These are phyloP conservation scores for Tachina grossa DNA, from an alignment of 2,888 invertebrate genomes.

Conservation along the genomic window DNA sequence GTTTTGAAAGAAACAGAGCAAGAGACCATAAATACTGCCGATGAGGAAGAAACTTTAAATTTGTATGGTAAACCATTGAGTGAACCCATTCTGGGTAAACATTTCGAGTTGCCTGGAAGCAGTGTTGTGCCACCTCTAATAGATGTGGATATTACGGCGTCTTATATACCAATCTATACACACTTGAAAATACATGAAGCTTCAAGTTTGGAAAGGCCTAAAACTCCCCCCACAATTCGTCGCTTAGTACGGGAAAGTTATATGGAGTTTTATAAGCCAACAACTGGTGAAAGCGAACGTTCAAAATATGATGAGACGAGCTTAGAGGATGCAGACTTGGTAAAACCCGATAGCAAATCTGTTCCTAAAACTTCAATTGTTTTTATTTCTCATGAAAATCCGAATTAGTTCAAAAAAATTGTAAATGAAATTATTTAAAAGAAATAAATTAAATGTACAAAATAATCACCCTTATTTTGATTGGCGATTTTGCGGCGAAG, in stretches of 20 bases:
- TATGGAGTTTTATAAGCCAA: conserved; percentile 75
- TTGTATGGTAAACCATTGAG: conserved; percentile 84
- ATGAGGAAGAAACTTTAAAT: conserved; percentile 75
- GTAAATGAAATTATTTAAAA: too few relatives aligned
- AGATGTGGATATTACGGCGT: conserved; percentile 86
- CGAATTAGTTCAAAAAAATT: not conserved
- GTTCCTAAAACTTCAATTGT: conserved; percentile 24
- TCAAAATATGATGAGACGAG: not conserved
- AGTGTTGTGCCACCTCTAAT: conserved; percentile 82
- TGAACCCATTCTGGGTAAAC: conserved; percentile 85
- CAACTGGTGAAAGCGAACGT: not conserved
- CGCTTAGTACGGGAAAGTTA: conserved; percentile 79
- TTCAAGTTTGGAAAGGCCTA: conserved; percentile 84
- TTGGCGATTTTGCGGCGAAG: too few relatives aligned
- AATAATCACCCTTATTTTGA: too few relatives aligned
- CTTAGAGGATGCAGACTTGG: not conserved
- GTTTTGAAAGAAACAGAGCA: conserved; percentile 19
- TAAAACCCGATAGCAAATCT: conserved; percentile 9
- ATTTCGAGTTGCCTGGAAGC: conserved; percentile 84
- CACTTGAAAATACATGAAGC: conserved; percentile 87
- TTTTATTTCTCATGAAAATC: conserved; percentile 26
- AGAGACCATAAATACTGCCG: conserved; percentile 50
- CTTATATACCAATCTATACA: conserved; percentile 87
- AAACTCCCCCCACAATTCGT: conserved; percentile 84
- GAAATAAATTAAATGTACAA: too few relatives aligned